Evolutionary conservation across 2,888 invertebrate species (phyloP).

Genomic region (Abrostola tripartita): DNA sequence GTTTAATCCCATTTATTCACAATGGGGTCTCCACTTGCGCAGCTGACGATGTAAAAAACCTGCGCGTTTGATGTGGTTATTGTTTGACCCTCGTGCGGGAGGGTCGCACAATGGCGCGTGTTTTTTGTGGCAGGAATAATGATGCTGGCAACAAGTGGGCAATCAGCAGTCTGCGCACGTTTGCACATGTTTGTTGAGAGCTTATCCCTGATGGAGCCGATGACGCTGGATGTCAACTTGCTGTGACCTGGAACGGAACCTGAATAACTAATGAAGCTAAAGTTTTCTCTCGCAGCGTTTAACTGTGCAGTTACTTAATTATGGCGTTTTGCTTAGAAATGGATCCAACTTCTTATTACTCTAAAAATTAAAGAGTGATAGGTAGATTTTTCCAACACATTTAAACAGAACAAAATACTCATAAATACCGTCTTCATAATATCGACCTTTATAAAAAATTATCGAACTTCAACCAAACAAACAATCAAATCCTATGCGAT

Average conservation of each 20-base stretch:
- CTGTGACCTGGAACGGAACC: constrained; percentile 40
- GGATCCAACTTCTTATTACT: too few species aligned
- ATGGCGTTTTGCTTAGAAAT: constrained; percentile 7
- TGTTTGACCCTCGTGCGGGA: constrained; percentile 40
- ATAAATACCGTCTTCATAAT: too few species aligned
- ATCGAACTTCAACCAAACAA: too few species aligned
- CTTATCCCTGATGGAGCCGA: constrained; percentile 47
- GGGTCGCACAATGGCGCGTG: constrained; percentile 44
- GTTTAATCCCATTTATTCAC: constrained; percentile 76
- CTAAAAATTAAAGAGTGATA: too few species aligned
- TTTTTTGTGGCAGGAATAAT: constrained; percentile 55
- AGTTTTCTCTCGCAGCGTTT: constrained; percentile 32
- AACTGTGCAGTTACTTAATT: constrained; percentile 33
- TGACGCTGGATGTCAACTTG: constrained; percentile 37
- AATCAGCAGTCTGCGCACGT: constrained; percentile 59
- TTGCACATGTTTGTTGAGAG: constrained; percentile 53
- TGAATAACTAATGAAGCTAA: constrained; percentile 53
- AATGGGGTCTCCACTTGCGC: constrained; percentile 79
- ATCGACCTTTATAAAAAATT: too few species aligned
- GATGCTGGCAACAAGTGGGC: constrained; percentile 56
- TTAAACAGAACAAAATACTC: too few species aligned
- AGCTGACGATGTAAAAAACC: constrained; percentile 82
- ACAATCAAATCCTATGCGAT: too few species aligned
- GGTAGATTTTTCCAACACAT: too few species aligned
- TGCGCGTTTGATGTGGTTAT: constrained; percentile 55